Evolutionary conservation across 30 jellyfish, hydroid and myxozoan species (phyloP).

Genomic region (Aurelia aurita complex sp. Pacific): DNA sequence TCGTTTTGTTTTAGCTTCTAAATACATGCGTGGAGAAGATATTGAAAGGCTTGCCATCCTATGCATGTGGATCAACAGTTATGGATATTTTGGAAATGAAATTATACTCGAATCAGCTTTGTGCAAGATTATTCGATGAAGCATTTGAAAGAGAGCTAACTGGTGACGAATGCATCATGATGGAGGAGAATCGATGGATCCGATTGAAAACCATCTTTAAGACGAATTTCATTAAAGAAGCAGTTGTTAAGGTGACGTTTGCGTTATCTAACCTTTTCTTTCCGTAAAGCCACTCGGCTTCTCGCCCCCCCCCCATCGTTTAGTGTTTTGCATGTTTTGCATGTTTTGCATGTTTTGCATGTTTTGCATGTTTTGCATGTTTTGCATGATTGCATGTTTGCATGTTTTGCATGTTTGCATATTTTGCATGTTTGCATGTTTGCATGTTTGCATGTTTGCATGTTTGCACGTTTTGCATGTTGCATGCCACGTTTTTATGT

Average conservation of each 20-base stretch:
- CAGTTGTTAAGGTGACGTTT: conserved; percentile 16
- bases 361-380: too few species aligned
- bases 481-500: too few species aligned
- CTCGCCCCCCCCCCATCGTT: too few species aligned
- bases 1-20: conserved; percentile 18
- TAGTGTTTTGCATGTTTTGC: too few species aligned
- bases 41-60: conserved; percentile 23
- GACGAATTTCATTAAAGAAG: conserved; percentile 3
- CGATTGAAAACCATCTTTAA: conserved; percentile 17
- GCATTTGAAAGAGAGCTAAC: conserved; percentile 47
- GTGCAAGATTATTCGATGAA: conserved; percentile 45
- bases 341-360: too few species aligned
- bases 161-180: conserved; percentile 49
- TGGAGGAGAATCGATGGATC: conserved; percentile 48
- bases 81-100: conserved; percentile 38
- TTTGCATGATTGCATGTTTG: too few species aligned
- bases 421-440: too few species aligned
- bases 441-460: too few species aligned
- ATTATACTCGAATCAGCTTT: conserved; percentile 8
- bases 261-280: background rate
- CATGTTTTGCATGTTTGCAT: too few species aligned
- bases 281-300: background rate
- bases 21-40: conserved; percentile 4
- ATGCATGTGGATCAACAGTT: conserved; percentile 48
- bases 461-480: too few species aligned